phyloP scores from a whole-genome alignment of 2,888 invertebrate species.

The Zele albiditarsus region DNA sequence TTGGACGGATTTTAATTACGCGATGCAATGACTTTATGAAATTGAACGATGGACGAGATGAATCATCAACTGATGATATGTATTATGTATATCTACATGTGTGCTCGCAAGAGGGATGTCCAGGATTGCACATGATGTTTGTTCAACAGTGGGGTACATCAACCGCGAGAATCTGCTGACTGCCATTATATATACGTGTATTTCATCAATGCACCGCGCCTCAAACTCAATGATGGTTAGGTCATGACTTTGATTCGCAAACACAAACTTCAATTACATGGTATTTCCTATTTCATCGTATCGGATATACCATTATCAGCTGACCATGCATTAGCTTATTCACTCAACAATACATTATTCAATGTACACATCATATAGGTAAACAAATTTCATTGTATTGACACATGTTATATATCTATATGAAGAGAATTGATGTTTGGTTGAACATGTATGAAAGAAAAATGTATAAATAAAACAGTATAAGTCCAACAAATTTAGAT shows the following conservation, averaged over 20 bases:
- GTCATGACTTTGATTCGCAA: conserved; percentile 73
- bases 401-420: conserved; percentile 60
- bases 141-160: conserved; percentile 20
- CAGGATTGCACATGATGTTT: conserved; percentile 36
- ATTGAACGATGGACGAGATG: not conserved
- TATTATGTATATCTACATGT: not conserved
- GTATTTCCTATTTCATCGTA: conserved; percentile 64
- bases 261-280: conserved; percentile 71
- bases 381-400: conserved; percentile 50
- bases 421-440: conserved; percentile 24
- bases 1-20: too few species aligned
- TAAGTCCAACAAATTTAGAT: too few species aligned
- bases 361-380: conserved; percentile 51
- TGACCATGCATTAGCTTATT: conserved; percentile 71
- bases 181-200: conserved; percentile 30
- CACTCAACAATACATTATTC: conserved; percentile 73
- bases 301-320: conserved; percentile 60
- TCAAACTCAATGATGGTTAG: conserved; percentile 40
- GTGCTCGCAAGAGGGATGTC: not conserved
- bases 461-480: too few species aligned
- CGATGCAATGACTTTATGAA: not conserved
- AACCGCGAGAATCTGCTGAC: not conserved
- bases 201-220: conserved; percentile 46
- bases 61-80: not conserved
- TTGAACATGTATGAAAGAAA: too few species aligned